phyloP scores from a whole-genome alignment of 2,113 vertebrate genomes.

The rabbit (Oryctolagus cuniculus) region mOryCun1.1 NC_091435.1:164972001-164972500 shows the following conservation, averaged over 20 bases:
- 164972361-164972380: too few relatives aligned
- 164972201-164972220: background rate
- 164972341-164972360: background rate
- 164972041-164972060: background rate
- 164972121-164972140: background rate
- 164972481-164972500: background rate
- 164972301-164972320: background rate
- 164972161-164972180: background rate
- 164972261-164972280: background rate
- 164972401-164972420: background rate
- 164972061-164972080: background rate
- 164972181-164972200: background rate
- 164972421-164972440: background rate
- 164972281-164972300: background rate
- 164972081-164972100: background rate
- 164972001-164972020: background rate
- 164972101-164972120: background rate
- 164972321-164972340: background rate
- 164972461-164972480: background rate
- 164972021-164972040: background rate
- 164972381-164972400: background rate
- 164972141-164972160: background rate
- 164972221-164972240: background rate
- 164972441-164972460: background rate
- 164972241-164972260: background rate